These are phyloP conservation scores for Cynodonichthys magdalenae DNA, from an alignment of 2,797 vertebrate genomes.

Conservation along the genomic window DNA sequence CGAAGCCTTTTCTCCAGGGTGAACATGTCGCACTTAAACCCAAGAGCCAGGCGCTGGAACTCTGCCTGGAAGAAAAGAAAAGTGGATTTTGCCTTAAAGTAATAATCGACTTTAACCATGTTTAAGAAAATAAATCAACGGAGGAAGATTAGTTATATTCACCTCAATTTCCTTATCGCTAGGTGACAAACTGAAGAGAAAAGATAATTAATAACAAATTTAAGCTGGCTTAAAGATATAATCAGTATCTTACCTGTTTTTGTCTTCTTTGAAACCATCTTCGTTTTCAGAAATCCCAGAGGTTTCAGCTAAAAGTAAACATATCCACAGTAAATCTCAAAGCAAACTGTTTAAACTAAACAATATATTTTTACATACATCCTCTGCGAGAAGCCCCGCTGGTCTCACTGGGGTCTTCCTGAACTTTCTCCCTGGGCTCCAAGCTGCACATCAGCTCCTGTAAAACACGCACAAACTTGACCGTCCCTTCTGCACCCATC, in stretches of 20 bases:
- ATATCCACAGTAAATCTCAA: background rate
- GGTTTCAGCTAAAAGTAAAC: slow-evolving; percentile 59
- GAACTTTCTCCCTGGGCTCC: slow-evolving; percentile 57
- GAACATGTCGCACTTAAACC: slow-evolving; percentile 98
- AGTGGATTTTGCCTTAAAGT: too few relatives aligned
- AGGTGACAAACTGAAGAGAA: slow-evolving; percentile 80
- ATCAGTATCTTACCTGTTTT: slow-evolving; percentile 59
- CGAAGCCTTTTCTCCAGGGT: slow-evolving; percentile 94
- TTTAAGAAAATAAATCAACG: too few relatives aligned
- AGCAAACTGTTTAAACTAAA: background rate
- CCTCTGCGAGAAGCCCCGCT: slow-evolving; percentile 55
- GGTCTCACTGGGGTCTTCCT: slow-evolving; percentile 59
- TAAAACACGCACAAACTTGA: slow-evolving; percentile 33
- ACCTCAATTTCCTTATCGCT: slow-evolving; percentile 96
- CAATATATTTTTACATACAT: slow-evolving; percentile 44
- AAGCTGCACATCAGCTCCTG: slow-evolving; percentile 71
- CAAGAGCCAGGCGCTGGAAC: slow-evolving; percentile 92
- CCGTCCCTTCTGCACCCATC: background rate
- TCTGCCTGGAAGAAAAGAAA: slow-evolving; percentile 81
- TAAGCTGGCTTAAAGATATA: background rate
- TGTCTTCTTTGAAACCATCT: slow-evolving; percentile 60
- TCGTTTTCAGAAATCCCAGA: slow-evolving; percentile 51
- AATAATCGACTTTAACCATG: too few relatives aligned
- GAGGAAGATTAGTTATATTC: slow-evolving; percentile 36
- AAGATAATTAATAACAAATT: slow-evolving; percentile 8